phyloP scores from a whole-genome alignment of 2,797 vertebrate genomes.

The Chelonia mydas region DNA sequence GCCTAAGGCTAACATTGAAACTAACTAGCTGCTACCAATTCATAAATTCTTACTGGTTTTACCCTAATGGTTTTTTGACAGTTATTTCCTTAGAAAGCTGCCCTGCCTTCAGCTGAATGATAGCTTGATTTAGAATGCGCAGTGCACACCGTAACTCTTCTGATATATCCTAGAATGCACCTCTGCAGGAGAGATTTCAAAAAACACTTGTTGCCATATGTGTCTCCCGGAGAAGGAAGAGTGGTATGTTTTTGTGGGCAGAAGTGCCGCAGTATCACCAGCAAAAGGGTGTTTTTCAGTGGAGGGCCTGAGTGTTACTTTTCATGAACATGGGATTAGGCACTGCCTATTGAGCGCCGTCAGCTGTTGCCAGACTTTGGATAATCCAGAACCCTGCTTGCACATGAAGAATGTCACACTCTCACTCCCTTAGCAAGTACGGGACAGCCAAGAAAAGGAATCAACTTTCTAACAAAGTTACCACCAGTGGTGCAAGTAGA shows the following conservation, averaged over 20 bases:
- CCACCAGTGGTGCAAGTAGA: no score
- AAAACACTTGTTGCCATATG: background rate
- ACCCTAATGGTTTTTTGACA: background rate
- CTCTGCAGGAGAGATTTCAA: background rate
- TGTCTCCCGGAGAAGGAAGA: background rate
- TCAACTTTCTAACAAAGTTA: background rate
- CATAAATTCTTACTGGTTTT: background rate
- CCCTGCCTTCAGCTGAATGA: background rate
- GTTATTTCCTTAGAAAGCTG: background rate
- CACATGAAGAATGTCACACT: background rate
- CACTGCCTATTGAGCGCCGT: background rate
- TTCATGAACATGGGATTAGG: background rate
- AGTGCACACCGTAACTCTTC: background rate
- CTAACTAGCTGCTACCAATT: background rate
- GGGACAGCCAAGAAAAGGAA: background rate
- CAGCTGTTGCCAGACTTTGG: background rate
- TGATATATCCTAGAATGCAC: background rate
- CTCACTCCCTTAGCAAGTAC: background rate
- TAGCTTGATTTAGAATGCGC: background rate
- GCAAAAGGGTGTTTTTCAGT: background rate
- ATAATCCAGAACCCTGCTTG: background rate
- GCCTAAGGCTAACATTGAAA: rapidly evolving
- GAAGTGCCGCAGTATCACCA: background rate
- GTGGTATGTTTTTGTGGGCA: background rate
- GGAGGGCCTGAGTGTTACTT: background rate